Percentiles rank a stretch among this genome's conserved stretches.
These are phyloP conservation scores for Rhabdomys pumilio DNA, from an alignment of 2,797 vertebrate species.

Conservation along the genomic window DNA sequence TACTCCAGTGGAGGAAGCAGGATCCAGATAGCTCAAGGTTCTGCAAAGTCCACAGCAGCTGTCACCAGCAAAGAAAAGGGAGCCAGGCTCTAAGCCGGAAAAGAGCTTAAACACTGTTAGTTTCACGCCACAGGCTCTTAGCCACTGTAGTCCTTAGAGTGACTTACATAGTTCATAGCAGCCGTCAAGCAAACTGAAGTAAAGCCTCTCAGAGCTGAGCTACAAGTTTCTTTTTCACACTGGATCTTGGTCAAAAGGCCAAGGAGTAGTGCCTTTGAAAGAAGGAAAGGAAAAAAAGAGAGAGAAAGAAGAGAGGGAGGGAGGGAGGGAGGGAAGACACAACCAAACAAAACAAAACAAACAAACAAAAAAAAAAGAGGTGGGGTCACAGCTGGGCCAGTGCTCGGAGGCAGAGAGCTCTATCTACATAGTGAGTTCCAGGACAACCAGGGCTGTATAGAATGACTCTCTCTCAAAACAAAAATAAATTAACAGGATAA, in stretches of 20 bases:
- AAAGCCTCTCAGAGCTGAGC: neutral
- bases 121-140: neutral
- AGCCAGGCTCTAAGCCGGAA: neutral
- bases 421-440: neutral
- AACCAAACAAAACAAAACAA: neutral
- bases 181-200: neutral
- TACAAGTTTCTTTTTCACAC: neutral
- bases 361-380: too few species aligned
- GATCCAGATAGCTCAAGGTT: slow-evolving; percentile 28
- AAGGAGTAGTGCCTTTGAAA: too few species aligned
- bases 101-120: neutral
- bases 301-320: neutral
- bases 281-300: neutral
- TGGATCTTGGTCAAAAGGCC: neutral
- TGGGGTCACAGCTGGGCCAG: neutral
- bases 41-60: slow-evolving; percentile 32
- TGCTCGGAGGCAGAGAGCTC: neutral
- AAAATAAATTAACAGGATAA: too few species aligned
- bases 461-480: neutral
- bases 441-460: neutral
- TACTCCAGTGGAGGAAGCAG: slow-evolving; percentile 39
- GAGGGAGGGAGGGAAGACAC: neutral
- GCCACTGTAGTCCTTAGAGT: neutral
- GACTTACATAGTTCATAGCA: neutral
- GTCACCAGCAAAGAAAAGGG: neutral